phyloP scores from a whole-genome alignment of 1,140 invertebrate species.

The Dendroctonus valens region DNA sequence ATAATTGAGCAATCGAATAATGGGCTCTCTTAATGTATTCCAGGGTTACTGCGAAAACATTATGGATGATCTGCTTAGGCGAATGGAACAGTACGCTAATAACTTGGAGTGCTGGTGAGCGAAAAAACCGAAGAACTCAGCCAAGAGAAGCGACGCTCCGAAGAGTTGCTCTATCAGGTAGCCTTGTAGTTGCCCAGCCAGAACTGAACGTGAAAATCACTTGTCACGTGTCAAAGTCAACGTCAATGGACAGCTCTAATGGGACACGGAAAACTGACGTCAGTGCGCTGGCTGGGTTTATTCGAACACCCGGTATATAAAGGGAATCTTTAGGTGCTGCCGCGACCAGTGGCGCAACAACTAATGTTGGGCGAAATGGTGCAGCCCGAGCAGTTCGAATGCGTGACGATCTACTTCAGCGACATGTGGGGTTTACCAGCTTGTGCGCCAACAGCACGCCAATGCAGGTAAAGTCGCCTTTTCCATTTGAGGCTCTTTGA shows the following conservation, averaged over 20 bases:
- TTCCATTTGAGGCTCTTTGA: no score
- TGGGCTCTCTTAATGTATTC: slow-evolving; percentile 24
- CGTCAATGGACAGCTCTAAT: no score
- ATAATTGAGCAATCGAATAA: no score
- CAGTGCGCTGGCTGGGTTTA: no score
- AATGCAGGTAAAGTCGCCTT: slow-evolving; percentile 71
- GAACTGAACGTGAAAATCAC: no score
- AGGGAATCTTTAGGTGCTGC: slow-evolving; percentile 42
- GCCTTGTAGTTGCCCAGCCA: no score
- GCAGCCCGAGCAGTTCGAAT: slow-evolving; percentile 81
- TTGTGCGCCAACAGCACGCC: slow-evolving; percentile 81
- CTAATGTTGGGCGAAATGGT: slow-evolving; percentile 80
- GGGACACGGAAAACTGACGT: no score
- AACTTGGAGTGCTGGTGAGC: slow-evolving; percentile 82
- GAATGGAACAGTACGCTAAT: slow-evolving; percentile 88
- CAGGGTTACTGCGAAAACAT: slow-evolving; percentile 79
- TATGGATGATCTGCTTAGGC: slow-evolving; percentile 78
- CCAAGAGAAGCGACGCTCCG: slow-evolving; percentile 78
- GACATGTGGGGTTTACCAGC: slow-evolving; percentile 88
- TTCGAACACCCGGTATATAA: no score
- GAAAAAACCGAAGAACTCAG: slow-evolving; percentile 83
- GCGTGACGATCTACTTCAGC: slow-evolving; percentile 88
- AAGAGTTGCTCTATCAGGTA: slow-evolving; percentile 75
- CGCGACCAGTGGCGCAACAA: slow-evolving; percentile 74
- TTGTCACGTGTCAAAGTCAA: no score